phyloP scores from a whole-genome alignment of 1,140 invertebrate species.

The Meloidogyne floridensis region DNA sequence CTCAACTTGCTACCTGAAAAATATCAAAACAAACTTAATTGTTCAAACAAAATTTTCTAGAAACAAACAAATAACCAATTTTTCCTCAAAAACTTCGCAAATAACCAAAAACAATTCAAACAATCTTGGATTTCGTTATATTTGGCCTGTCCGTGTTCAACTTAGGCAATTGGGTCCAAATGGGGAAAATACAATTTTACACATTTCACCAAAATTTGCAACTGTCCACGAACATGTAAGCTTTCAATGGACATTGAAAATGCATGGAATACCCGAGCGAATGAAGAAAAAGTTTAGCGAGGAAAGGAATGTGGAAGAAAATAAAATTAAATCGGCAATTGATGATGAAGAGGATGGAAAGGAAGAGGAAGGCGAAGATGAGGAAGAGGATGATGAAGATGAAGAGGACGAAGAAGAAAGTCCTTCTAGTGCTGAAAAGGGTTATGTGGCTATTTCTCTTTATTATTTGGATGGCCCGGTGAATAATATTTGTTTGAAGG shows the following conservation, averaged over 20 bases:
- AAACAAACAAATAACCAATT: background rate
- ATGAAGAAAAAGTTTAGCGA: conserved; percentile 15
- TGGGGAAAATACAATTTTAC: conserved; percentile 55
- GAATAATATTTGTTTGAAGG: conserved; percentile 35
- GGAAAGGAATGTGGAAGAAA: background rate
- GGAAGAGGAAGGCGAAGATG: conserved; percentile 29
- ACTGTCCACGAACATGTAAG: conserved; percentile 65
- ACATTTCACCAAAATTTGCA: conserved; percentile 64
- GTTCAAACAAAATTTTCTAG: no score
- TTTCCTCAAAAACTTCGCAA: background rate
- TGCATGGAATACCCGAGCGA: conserved; percentile 58
- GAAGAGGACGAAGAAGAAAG: conserved; percentile 26
- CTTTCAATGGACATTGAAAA: conserved; percentile 63
- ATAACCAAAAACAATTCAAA: background rate
- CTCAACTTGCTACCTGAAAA: no score
- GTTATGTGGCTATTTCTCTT: conserved; percentile 50
- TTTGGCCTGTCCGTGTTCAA: conserved; percentile 54
- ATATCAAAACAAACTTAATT: no score
- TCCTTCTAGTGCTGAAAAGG: conserved; percentile 21
- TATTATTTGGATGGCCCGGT: conserved; percentile 54
- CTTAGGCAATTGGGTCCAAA: conserved; percentile 46
- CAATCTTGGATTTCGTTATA: conserved; percentile 48
- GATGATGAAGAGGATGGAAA: conserved; percentile 36
- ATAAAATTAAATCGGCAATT: background rate
- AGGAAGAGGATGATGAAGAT: conserved; percentile 14